Percentiles rank a stretch among this genome's conserved stretches.
phyloP scores from a whole-genome alignment of 2,113 vertebrate species.

The Oncorhynchus nerka region DNA sequence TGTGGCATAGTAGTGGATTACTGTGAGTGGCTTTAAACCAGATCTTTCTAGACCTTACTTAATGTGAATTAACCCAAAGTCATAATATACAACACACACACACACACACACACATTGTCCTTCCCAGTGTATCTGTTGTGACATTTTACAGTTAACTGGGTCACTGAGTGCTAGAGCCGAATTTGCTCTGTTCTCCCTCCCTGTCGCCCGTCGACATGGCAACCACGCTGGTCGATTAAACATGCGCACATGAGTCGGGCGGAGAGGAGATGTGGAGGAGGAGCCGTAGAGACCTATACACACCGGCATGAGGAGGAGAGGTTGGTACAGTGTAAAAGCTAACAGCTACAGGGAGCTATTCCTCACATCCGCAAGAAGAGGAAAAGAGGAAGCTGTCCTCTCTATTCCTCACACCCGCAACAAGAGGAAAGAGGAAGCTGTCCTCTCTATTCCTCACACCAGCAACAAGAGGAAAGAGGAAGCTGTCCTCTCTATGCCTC shows the following conservation, averaged over 20 bases:
- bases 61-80: background rate
- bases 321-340: background rate
- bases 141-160: conserved; percentile 77
- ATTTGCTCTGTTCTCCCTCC: conserved; percentile 55
- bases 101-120: background rate
- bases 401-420: background rate
- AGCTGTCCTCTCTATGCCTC: too few species aligned
- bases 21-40: background rate
- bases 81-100: too few species aligned
- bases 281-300: conserved; percentile 29
- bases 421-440: too few species aligned
- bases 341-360: background rate
- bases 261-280: conserved; percentile 12
- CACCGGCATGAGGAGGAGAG: conserved; percentile 30
- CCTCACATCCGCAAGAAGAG: background rate
- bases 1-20: background rate
- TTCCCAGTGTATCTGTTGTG: background rate
- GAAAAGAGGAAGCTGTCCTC: too few species aligned
- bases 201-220: conserved; percentile 82
- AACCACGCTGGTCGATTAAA: conserved; percentile 77
- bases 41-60: background rate
- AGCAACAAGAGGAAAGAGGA: too few species aligned
- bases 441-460: too few species aligned
- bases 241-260: conserved; percentile 66
- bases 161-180: conserved; percentile 77